Conservation (phyloP, 2,888 invertebrate genomes). For the Fragum sueziense region DNA sequence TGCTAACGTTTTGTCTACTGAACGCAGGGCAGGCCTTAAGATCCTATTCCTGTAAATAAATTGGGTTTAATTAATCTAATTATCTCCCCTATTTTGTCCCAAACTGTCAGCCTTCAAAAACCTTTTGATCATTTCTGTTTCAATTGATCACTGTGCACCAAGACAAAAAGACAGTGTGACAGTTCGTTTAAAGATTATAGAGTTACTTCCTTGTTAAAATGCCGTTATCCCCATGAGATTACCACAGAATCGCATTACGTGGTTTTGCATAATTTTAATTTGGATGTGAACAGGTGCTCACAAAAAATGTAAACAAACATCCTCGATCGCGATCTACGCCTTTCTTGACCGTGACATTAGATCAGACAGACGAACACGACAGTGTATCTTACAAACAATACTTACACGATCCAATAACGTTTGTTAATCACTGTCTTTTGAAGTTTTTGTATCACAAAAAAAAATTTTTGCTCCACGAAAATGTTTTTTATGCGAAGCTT, state of each 20-base stretch:
- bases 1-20: no score
- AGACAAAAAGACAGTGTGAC: no score
- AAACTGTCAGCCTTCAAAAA: no score
- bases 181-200: no score
- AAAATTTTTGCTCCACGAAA: slow-evolving; percentile 4
- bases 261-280: slow-evolving; percentile 58
- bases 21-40: no score
- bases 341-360: background rate
- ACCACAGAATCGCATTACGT: slow-evolving; percentile 40
- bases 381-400: background rate
- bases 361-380: background rate
- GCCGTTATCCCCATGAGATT: background rate
- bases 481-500: background rate
- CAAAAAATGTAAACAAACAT: slow-evolving; percentile 50
- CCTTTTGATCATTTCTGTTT: no score
- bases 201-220: no score
- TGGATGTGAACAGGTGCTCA: slow-evolving; percentile 56
- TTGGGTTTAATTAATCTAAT: no score
- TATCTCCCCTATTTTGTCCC: slow-evolving; percentile 14
- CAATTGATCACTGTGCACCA: no score
- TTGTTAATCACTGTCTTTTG: background rate
- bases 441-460: background rate
- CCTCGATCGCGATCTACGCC: background rate
- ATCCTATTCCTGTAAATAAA: no score
- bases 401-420: background rate